A percentile compares a stretch with the other conserved stretches of the same genome.
phyloP scores from a whole-genome alignment of 2,888 invertebrate species.

The Caenorhabditis sulstoni region DNA sequence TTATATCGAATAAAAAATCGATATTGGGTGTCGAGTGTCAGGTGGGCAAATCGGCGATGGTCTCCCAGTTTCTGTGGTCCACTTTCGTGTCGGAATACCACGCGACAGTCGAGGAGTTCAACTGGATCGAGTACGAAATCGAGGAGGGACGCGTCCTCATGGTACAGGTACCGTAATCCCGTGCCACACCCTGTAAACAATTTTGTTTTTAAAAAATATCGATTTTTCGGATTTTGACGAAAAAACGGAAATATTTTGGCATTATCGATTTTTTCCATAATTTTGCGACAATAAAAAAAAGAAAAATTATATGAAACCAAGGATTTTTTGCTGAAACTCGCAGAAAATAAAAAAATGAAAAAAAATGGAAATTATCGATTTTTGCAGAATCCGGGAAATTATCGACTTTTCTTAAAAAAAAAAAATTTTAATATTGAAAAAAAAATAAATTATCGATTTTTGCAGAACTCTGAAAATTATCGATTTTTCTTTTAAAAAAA shows the following conservation, averaged over 20 bases:
- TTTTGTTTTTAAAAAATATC: too few species aligned
- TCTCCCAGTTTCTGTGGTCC: constrained; percentile 79
- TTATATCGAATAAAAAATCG: too few species aligned
- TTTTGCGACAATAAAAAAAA: too few species aligned
- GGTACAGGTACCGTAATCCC: constrained; percentile 70
- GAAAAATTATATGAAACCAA: too few species aligned
- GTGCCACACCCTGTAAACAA: too few species aligned
- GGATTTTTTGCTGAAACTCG: too few species aligned
- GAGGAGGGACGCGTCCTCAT: constrained; percentile 59
- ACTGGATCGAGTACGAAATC: constrained; percentile 80
- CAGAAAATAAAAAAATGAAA: too few species aligned
- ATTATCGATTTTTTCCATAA: not conserved
- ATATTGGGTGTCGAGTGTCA: too few species aligned
- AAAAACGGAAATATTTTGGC: not conserved
- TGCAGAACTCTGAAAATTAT: too few species aligned
- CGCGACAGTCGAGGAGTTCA: constrained; percentile 80
- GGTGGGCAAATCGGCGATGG: constrained; percentile 79
- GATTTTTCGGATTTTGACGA: not conserved
- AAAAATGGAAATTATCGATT: too few species aligned
- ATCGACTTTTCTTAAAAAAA: not conserved
- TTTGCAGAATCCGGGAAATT: too few species aligned
- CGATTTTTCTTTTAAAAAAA: not conserved
- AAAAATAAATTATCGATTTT: too few species aligned
- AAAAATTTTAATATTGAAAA: not conserved
- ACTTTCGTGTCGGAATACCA: constrained; percentile 74